phyloP scores from a whole-genome alignment of 2,888 invertebrate species.

The Entomobrya proxima region DNA sequence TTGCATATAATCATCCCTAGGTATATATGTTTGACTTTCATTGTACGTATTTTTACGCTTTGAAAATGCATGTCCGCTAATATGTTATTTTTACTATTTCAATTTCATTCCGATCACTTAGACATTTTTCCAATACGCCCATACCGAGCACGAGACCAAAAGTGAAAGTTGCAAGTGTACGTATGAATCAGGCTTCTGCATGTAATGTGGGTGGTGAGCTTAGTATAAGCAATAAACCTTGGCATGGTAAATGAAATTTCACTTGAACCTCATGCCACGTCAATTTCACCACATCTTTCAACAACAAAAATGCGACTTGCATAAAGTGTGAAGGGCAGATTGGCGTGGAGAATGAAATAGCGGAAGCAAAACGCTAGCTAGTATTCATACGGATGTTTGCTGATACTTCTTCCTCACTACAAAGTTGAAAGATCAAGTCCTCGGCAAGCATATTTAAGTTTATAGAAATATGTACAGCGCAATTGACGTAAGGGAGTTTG shows the following conservation, averaged over 20 bases:
- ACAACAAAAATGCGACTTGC: not conserved
- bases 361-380: not conserved
- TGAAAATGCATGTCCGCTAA: not conserved
- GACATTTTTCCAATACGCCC: not conserved
- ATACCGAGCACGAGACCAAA: not conserved
- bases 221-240: conserved; percentile 22
- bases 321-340: not conserved
- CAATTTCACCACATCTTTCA: conserved; percentile 44
- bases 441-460: no score
- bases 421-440: no score
- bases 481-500: no score
- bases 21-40: no score
- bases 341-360: not conserved
- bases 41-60: not conserved
- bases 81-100: not conserved
- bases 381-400: not conserved
- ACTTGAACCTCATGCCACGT: conserved; percentile 23
- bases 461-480: no score
- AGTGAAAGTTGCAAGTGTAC: not conserved
- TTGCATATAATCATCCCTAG: not conserved
- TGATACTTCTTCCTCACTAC: no score
- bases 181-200: no score
- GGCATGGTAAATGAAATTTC: conserved; percentile 42
- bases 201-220: no score
- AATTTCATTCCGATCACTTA: not conserved